A percentile compares a stretch with the other conserved stretches of the same genome.
These are phyloP conservation scores for Gadopsis marmoratus DNA, from an alignment of 2,797 vertebrate species.

Conservation along the genomic window DNA sequence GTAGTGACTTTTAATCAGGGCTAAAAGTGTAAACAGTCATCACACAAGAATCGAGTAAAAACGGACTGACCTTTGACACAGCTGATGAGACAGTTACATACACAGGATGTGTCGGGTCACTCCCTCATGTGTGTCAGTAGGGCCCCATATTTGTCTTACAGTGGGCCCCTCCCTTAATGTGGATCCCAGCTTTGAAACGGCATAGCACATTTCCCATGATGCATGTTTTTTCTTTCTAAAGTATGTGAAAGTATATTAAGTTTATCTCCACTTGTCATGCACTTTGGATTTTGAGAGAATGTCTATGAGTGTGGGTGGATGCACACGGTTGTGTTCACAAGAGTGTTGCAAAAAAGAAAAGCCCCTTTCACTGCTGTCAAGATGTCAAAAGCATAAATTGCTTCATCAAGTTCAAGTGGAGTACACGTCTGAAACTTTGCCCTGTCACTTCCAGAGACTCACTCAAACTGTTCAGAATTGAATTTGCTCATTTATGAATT, in stretches of 20 bases:
- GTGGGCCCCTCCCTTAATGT: slow-evolving; percentile 65
- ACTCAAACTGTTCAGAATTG: neutral
- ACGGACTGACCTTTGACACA: neutral
- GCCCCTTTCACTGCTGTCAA: slow-evolving; percentile 18
- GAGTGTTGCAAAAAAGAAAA: slow-evolving; percentile 26
- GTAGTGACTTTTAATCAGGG: slow-evolving; percentile 5
- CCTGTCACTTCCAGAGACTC: slow-evolving; percentile 17
- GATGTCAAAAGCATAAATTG: slow-evolving; percentile 13
- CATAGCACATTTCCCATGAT: slow-evolving; percentile 60
- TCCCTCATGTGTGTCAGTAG: slow-evolving; percentile 58
- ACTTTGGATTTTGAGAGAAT: slow-evolving; percentile 15
- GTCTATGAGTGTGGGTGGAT: slow-evolving; percentile 31
- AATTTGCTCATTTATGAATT: neutral
- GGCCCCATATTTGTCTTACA: slow-evolving; percentile 54
- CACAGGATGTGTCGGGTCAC: slow-evolving; percentile 48
- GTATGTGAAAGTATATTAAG: slow-evolving; percentile 39
- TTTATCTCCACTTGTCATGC: slow-evolving; percentile 23
- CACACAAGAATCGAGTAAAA: neutral
- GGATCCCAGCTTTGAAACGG: slow-evolving; percentile 64
- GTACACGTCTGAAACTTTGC: slow-evolving; percentile 19
- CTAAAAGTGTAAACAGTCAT: slow-evolving; percentile 10
- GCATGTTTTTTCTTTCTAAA: slow-evolving; percentile 37
- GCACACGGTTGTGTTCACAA: slow-evolving; percentile 7
- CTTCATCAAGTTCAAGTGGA: slow-evolving; percentile 25
- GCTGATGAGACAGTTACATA: slow-evolving; percentile 31